Conservation (phyloP, 2,888 invertebrate genomes). For the Itoplectis maculator region DNA sequence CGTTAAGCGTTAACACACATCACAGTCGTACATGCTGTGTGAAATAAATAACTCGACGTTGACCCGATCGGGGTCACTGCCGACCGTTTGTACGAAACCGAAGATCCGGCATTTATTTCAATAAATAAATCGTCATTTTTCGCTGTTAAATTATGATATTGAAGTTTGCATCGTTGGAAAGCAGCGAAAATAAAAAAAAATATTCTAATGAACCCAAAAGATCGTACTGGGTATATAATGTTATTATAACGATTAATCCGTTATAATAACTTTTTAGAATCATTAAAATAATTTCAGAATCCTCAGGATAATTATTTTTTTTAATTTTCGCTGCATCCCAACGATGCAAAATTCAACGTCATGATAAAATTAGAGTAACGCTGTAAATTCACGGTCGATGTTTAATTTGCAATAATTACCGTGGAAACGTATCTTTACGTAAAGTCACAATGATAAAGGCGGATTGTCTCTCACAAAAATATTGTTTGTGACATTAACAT, state of each 20-base stretch:
- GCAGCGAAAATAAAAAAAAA: too few species aligned
- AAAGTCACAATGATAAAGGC: background rate
- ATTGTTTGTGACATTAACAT: background rate
- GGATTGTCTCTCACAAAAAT: background rate
- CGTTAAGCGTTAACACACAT: slow-evolving; percentile 56
- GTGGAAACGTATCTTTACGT: background rate
- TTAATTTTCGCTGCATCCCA: too few species aligned
- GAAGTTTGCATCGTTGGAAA: too few species aligned
- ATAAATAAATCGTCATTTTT: background rate
- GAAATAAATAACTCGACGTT: slow-evolving; percentile 11
- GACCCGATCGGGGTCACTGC: slow-evolving; percentile 9
- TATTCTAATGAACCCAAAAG: too few species aligned
- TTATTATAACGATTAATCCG: too few species aligned
- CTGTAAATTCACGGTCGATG: background rate
- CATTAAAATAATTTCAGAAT: too few species aligned
- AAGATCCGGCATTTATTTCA: slow-evolving; percentile 3
- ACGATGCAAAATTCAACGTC: too few species aligned
- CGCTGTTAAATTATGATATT: too few species aligned
- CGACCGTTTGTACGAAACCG: slow-evolving; percentile 3
- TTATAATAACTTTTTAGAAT: too few species aligned
- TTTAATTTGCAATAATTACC: background rate
- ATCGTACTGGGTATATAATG: too few species aligned
- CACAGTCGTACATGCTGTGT: background rate
- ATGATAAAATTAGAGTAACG: background rate
- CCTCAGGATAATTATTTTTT: too few species aligned